These are phyloP conservation scores for Podarcis lilfordi DNA, from an alignment of 2,797 vertebrate species.

Conservation along the genomic window DNA sequence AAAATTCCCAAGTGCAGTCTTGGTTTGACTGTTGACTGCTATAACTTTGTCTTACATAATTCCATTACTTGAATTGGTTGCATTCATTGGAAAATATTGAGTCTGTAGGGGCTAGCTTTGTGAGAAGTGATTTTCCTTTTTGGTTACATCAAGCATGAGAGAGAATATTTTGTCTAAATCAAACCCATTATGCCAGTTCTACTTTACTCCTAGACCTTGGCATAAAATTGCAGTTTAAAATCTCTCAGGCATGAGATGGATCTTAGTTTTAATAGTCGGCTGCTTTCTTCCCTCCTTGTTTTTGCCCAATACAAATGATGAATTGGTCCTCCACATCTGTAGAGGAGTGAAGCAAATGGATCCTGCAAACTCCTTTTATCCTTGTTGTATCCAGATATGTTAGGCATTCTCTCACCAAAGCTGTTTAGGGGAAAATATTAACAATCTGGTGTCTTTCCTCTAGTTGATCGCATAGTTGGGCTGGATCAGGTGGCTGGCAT, in stretches of 20 bases:
- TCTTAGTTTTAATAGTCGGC: slow-evolving; percentile 54
- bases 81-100: slow-evolving; percentile 8
- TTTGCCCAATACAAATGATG: slow-evolving; percentile 52
- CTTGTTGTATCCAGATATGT: slow-evolving; percentile 50
- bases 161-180: not conserved
- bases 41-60: not conserved
- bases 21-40: not conserved
- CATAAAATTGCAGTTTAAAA: slow-evolving; percentile 48
- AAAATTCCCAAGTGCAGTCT: slow-evolving; percentile 26
- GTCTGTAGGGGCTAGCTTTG: slow-evolving; percentile 49
- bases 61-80: not conserved
- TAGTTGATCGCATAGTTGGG: slow-evolving; percentile 97
- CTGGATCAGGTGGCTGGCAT: slow-evolving; percentile 98
- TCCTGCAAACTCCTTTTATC: slow-evolving; percentile 51
- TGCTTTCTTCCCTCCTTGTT: slow-evolving; percentile 44
- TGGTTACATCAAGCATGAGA: not conserved
- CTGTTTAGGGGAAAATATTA: slow-evolving; percentile 5
- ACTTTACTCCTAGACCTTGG: slow-evolving; percentile 38
- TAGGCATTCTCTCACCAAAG: not conserved
- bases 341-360: slow-evolving; percentile 63
- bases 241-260: slow-evolving; percentile 45
- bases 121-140: slow-evolving; percentile 27
- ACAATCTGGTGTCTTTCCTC: slow-evolving; percentile 32
- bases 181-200: slow-evolving; percentile 25
- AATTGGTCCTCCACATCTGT: slow-evolving; percentile 46